These are phyloP conservation scores for Empidonax traillii DNA, from an alignment of 2,113 vertebrate species.

Conservation along the genomic window DNA sequence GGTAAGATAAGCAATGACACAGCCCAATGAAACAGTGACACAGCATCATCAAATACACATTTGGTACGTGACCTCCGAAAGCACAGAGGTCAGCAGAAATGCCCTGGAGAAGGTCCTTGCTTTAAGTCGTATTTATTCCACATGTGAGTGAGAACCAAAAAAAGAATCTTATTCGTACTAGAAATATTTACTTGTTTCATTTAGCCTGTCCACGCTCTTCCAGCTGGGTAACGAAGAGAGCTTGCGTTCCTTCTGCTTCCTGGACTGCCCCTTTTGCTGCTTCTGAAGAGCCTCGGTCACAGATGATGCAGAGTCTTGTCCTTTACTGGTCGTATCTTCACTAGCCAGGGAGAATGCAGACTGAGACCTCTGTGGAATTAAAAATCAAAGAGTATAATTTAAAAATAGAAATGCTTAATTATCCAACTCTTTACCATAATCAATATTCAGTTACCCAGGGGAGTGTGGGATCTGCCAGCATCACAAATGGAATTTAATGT, in stretches of 20 bases:
- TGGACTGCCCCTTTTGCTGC: slow-evolving; percentile 67
- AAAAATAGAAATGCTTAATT: background rate
- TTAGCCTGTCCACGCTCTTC: slow-evolving; percentile 86
- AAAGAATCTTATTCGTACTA: slow-evolving; percentile 20
- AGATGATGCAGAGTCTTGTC: slow-evolving; percentile 48
- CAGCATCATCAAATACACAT: background rate
- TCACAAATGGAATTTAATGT: background rate
- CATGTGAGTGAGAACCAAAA: background rate
- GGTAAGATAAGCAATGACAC: background rate
- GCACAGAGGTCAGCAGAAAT: background rate
- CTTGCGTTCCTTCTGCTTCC: slow-evolving; percentile 76
- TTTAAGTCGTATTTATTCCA: background rate
- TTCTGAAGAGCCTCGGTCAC: slow-evolving; percentile 24
- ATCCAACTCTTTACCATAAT: background rate
- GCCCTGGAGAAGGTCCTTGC: background rate
- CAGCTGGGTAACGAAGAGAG: slow-evolving; percentile 79
- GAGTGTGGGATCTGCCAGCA: background rate
- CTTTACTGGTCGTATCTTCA: slow-evolving; percentile 78
- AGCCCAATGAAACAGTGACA: background rate
- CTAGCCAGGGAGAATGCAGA: slow-evolving; percentile 83
- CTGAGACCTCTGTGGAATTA: slow-evolving; percentile 79
- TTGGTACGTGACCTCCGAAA: background rate
- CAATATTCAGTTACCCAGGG: background rate
- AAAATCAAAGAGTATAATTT: background rate
- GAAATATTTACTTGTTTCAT: slow-evolving; percentile 83